phyloP scores from a whole-genome alignment of 2,113 vertebrate species.

The Perca schrenkii region DNA sequence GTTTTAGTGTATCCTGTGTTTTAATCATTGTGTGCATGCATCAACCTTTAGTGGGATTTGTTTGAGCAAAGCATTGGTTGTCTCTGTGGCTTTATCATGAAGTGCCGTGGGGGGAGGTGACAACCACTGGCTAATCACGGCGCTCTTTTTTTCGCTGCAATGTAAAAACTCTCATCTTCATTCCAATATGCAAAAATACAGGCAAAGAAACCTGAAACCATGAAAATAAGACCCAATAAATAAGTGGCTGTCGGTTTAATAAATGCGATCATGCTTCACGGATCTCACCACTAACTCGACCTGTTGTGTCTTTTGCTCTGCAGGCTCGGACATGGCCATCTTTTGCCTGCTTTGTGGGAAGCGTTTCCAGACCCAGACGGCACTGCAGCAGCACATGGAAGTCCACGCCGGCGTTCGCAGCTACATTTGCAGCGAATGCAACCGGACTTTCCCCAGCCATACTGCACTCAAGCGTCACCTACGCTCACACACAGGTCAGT shows the following conservation, averaged over 20 bases:
- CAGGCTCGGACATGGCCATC: constrained; percentile 98
- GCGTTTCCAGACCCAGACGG: constrained; percentile 96
- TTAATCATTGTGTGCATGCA: constrained; percentile 4
- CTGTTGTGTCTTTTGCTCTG: neutral
- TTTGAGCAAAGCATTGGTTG: neutral
- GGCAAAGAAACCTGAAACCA: neutral
- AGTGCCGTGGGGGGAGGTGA: neutral
- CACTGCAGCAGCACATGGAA: constrained; percentile 99
- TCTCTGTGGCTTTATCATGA: neutral
- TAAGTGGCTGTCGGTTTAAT: neutral
- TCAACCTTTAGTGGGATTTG: neutral
- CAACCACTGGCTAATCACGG: neutral
- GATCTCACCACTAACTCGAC: neutral
- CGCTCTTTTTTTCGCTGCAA: neutral
- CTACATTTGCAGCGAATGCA: constrained; percentile 99
- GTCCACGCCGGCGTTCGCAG: constrained; percentile 97
- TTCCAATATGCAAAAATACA: too few relatives aligned
- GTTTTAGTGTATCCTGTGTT: constrained; percentile 2
- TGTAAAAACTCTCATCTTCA: neutral
- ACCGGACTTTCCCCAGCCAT: constrained; percentile 99
- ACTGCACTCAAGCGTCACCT: constrained; percentile 98
- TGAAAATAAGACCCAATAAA: neutral
- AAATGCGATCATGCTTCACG: neutral
- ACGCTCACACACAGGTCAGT: constrained; percentile 96
- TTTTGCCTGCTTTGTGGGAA: constrained; percentile 99